Evolutionary conservation across 2,888 invertebrate genomes (phyloP), one percentile per base, ranked within the genome.

Genomic region (Brachyopa scutellaris): DNA sequence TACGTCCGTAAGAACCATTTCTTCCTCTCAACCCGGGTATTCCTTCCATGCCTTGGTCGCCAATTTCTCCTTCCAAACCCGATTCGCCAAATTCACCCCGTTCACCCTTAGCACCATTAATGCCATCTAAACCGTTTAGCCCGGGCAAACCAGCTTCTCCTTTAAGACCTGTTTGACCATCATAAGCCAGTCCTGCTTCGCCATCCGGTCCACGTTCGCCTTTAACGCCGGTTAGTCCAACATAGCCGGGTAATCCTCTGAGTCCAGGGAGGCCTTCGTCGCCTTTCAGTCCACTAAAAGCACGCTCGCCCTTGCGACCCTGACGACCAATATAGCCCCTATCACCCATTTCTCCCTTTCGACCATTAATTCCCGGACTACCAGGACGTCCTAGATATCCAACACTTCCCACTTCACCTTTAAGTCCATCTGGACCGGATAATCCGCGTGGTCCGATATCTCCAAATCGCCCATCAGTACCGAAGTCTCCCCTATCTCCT

Each of bases 61-160:
- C 93, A 13, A 33, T 8, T 11, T 85, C 85, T 4, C 93, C 95
- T 15, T 85, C 85, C 17, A 89, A 90, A 38, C 95, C 95, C n/a
- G 86, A 87, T 19, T 90, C 87, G 42, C 95, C 95, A 77, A 90
- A 55, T 0, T 90, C 89, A 1, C 90, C 90, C 7, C 78, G 86
- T 51, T 87, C 87, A 4, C 92, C 92, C 83, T 90, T 90, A 0
- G 87, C 73, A 42, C 94, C 94, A 26, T 87, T 62, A 6, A 88
- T 73, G 11, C 94, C 94, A 13, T 86, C 85, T 85, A 88, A 88
- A 47, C 92, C 93, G 67, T 88, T 88, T 78, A 83, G 87, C 69
- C 95, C 95, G 1, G 90, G 87, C 11, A 92, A 90, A 84, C 96
- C 96, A 59, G 91, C 91, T 61, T 91, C 90, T 69, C 96, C 96